Base-by-base conservation (phyloP, 30 jellyfish, hydroid and myxozoan species). In the Aurelia aurita region DNA sequence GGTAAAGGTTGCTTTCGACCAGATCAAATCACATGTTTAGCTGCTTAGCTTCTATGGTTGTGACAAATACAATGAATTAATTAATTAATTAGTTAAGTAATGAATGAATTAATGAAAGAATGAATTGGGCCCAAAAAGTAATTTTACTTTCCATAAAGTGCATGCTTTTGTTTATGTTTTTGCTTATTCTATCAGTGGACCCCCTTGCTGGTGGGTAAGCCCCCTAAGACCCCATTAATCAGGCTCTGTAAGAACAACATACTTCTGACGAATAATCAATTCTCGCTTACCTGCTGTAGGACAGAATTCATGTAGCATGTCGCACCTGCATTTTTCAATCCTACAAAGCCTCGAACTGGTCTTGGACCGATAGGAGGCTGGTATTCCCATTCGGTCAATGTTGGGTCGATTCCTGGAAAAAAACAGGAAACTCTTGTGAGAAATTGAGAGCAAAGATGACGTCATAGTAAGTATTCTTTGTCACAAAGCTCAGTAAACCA, bases 301-400 rank as follows among this genome's bases (percentile, higher is more conserved):
- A 92, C 98, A 2, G 98, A 92, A 51, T 92, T 92, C 98, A 92
- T 92, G 90, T 92, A 92, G 58, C 98, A 92, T 21, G 98, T 92
- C 4, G 98, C 98, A 18, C 98, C 98, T 15, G 98, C 98, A 64
- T 92, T 92, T 77, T 92, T 92, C 92, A 92, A 72, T 8, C 98
- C 98, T 19, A 92, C 98, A 66, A 75, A 92, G 19, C 98, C 98
- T 22, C 87, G 83, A 23, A 73, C 88, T 1, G 96, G 97, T 32
- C 98, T 79, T 49, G 98, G 97, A 27, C 98, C 98, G 43, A 92
- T 82, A 12, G 97, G 98, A 14, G 98, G 98, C 81, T 92, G 98
- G 65, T 87, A 92, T 70, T 92, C 98, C 98, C 98, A 92, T 61
- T 92, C 98, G 9, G 93, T 67, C 32, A 92, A 34, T 0, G 92